Base-by-base conservation (phyloP, 2,797 vertebrate genomes). In the Bradypodion ventrale region DNA sequence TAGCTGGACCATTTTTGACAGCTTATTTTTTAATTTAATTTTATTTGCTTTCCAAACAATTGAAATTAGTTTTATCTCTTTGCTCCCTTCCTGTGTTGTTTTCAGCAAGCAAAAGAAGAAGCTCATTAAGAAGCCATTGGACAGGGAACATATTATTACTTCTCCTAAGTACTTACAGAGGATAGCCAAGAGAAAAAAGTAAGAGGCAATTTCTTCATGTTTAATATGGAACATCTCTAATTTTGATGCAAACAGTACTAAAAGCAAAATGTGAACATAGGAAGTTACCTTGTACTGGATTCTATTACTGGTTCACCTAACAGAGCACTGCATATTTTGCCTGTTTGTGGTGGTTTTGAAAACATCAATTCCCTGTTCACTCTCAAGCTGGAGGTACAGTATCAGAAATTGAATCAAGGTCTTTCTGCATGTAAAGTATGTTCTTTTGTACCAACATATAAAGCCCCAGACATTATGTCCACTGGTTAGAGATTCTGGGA, bases 21-120 rank as follows among this genome's bases (percentile, higher is more conserved):
- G 52, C 8, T 2, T 32, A 7, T 37, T 75, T 59, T 10, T n/a
- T n/a, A n/a, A n/a, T n/a, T n/a, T n/a, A n/a, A n/a, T n/a, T n/a
- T n/a, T n/a, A n/a, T n/a, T n/a, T 37, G 32, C 9, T 46, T n/a
- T 29, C 32, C 19, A 10, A 29, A 27, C 5, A 13, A 5, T 27
- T 23, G 27, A 35, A 42, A 25, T 35, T 1, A 6, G 32, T 29
- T 29, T 49, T 63, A 42, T 63, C 13, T 49, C 62, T 27, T 7
- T 5, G 40, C 25, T 32, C 21, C 19, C 37, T 66, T 7, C 84
- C 42, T 85, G 89, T 92, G 0, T 90, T 27, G 4, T 86, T 92
- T 94, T 90, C 82, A 99, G 98, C 92, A 99, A 99, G 95, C 95
- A 95, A 85, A 99, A 97, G 94, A 97, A 97, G 87, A 96, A 95